A percentile compares a stretch with the other conserved stretches of the same genome.
Conservation (phyloP, 2,888 invertebrate genomes). For the Elysia crispata region DNA sequence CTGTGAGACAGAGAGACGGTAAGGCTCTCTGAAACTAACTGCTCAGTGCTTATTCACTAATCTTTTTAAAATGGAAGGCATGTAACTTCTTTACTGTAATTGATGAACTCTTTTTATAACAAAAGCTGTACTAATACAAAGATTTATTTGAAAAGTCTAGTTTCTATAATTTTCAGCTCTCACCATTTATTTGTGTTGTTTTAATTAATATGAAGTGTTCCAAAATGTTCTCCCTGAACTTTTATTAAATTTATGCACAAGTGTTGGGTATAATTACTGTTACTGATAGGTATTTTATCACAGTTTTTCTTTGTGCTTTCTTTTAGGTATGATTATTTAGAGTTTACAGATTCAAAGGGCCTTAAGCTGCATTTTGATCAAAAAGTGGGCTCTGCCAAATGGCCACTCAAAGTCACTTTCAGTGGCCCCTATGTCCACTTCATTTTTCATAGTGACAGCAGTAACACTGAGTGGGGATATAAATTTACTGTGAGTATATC, state of each 20-base stretch:
- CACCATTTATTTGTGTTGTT: too few relatives aligned
- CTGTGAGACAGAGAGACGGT: constrained; percentile 76
- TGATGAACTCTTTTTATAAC: too few relatives aligned
- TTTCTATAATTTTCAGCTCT: too few relatives aligned
- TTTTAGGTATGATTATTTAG: constrained; percentile 76
- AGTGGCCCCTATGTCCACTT: constrained; percentile 74
- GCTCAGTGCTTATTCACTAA: too few relatives aligned
- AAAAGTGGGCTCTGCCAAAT: constrained; percentile 74
- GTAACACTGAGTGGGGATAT: constrained; percentile 77
- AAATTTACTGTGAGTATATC: constrained; percentile 72
- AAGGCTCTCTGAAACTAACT: not conserved
- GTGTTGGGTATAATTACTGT: not conserved
- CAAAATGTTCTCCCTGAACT: not conserved
- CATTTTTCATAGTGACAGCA: constrained; percentile 75
- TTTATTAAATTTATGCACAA: not conserved
- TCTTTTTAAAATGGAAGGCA: too few relatives aligned
- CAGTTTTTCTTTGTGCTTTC: not conserved
- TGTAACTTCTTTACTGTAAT: too few relatives aligned
- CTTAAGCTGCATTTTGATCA: constrained; percentile 73
- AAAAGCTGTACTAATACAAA: too few relatives aligned
- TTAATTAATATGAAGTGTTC: too few relatives aligned
- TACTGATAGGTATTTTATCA: not conserved
- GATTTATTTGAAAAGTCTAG: too few relatives aligned
- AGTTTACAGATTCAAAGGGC: constrained; percentile 74
- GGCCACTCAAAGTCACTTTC: constrained; percentile 72